Evolutionary conservation across 2,888 invertebrate species (phyloP), one percentile per base, ranked within the genome.

Genomic region (Linnaemya vulpina): DNA sequence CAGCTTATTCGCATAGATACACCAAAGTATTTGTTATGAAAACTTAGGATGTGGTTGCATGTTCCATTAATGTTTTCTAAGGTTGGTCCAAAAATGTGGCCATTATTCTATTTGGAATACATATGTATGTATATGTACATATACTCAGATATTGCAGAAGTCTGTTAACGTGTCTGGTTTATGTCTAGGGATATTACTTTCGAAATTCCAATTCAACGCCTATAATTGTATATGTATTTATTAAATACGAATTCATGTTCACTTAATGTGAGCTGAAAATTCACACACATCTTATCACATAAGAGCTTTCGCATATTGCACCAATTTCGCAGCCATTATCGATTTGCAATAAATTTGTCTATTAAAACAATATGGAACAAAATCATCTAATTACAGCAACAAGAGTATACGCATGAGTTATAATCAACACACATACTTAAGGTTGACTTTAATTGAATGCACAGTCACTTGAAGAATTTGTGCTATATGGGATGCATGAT

Each of bases 391-490:
- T 43, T 63, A 35, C 10, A 43, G 51, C 30, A 30, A 8, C n/a
- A 11, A 10, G 8, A 8, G 38, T 77, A n/a, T n/a, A n/a, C 30
- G 51, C 4, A 77, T 13, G 22, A 46, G 46, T 20, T 49, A 22
- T 17, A 4, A 58, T 8, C 46, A 49, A 68, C 8, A 58, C 46
- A 77, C 60, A 68, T 40, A 53, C 58, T 49, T 76, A 65, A 63
- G 62, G 46, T 51, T 73, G 38, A 9, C 8, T 65, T 73, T 80
- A 65, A 73, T 58, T 80, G 79, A 67, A 65, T 51, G 58, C 46
- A 51, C 40, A 60, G 60, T 13, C 77, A 78, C 77, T 70, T 78
- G 58, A 67, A 58, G 25, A 62, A 62, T 70, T 78, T 40, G 15
- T 40, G 17, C 20, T 58, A 35, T 46, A 58, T 76, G 55, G 46